Evolutionary conservation across 2,113 vertebrate species (phyloP).

Genomic region (Petaurus breviceps): DNA sequence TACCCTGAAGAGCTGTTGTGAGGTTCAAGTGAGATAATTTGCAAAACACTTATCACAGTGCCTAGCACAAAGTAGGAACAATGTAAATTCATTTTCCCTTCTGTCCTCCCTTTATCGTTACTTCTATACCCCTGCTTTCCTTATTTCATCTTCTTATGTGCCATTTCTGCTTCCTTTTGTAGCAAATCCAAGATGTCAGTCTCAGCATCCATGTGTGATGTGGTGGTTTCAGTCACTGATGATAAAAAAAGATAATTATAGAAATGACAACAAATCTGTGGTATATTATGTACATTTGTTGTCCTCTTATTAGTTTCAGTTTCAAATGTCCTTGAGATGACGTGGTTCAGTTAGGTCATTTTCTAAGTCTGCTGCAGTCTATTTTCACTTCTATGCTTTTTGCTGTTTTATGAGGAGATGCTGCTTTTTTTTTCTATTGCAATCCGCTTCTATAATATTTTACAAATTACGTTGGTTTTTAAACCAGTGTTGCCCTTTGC

Average conservation of each 20-base stretch:
- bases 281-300: neutral
- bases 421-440: neutral
- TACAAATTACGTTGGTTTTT: neutral
- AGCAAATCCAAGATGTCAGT: neutral
- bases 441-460: neutral
- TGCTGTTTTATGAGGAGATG: neutral
- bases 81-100: neutral
- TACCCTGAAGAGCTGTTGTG: too few relatives aligned
- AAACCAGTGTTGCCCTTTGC: neutral
- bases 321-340: neutral
- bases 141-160: neutral
- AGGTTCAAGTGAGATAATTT: too few relatives aligned
- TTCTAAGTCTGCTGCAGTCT: neutral
- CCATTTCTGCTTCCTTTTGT: neutral
- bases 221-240: neutral
- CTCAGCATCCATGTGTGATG: neutral
- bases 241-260: neutral
- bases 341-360: neutral
- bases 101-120: neutral
- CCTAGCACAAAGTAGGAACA: too few relatives aligned
- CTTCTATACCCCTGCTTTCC: neutral
- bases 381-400: neutral
- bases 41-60: too few relatives aligned
- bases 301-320: neutral
- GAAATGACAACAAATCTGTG: neutral